Evolutionary conservation across 2,888 invertebrate species (phyloP), one percentile per base, ranked within the genome.

Genomic region (Cephus nigrinus): DNA sequence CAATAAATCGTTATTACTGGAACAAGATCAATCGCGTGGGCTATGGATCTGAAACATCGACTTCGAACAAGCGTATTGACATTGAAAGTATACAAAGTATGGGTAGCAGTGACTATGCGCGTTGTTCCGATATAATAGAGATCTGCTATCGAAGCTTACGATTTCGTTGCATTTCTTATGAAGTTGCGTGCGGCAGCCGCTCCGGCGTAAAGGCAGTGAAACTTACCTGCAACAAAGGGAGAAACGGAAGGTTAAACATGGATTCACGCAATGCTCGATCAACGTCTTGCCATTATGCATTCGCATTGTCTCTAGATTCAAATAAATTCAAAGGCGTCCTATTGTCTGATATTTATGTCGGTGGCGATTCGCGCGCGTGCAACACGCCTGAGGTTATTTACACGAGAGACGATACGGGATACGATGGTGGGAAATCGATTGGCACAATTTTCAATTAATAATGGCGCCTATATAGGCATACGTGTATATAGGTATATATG

Each of bases 401-500:
- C 77, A 77, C 68, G 40, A 73, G 79, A 69, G 73, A 75, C 76
- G 75, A 79, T 23, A 55, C 76, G 79, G 73, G 72, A 73, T 75
- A 77, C 69, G 79, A 80, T 80, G 77, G 79, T 77, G 71, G 77
- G 74, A 79, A 80, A 80, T 80, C 80, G 80, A 76, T 79, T 30
- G 55, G 23, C 55, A 23, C 55, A 55, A 23, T 55, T 23, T 55
- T 23, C 55, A 23, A 55, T 55, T 55, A 55, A 55, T 55, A 55
- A 55, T 9, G 55, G 55, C 1, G 23, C 23, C 23, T 55, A 9
- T 23, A 23, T 55, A 55, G 1, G 9, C 23, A 55, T 23, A 55
- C 15, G 2, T 55, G 2, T 55, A 23, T 23, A 9, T 55, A 55
- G 55, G 9, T 23, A 55, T 55, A 23, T 55, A 23, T 9, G 9